Evolutionary conservation across 2,113 vertebrate genomes (phyloP), one percentile per base, ranked within the genome.

Genomic region (Malurus alboscapulatus): DNA sequence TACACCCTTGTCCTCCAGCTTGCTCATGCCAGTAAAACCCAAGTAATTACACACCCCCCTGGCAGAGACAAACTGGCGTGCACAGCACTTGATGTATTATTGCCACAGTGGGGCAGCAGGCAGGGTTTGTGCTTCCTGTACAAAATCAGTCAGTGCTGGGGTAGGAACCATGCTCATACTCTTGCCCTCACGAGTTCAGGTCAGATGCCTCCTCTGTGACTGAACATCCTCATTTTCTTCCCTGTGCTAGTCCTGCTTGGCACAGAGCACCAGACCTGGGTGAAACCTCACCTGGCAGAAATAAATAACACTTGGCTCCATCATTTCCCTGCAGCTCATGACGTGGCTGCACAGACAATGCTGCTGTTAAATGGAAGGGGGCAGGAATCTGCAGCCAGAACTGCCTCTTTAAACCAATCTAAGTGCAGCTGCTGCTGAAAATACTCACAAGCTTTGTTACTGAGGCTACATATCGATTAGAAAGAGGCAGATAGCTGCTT

Each of bases 201-300:
- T n/a, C 79, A 82, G 32, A 24, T 0, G 0, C 5, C 62, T 73
- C 26, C 36, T 12, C 61, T 29, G 1, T 0, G 0, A 13, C 63
- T 27, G 13, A 17, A 9, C 11, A 9, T 2, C 50, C 63, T 21
- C 9, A 25, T 51, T 61, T 27, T 63, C 62, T 30, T n/a, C 44
- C 66, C 20, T 26, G 57, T 8, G 53, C 66, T 38, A 10, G 17
- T 7, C 7, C 54, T 42, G 47, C 18, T 1, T 27, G 34, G 50
- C 32, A 65, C 19, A 61, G 45, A 1, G 25, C 77, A 12, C 24
- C 63, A 36, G 59, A 27, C 50, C 47, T 21, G 55, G 55, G 44
- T 66, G 44, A 74, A 83, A 50, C 42, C 51, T 50, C 27, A 2
- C 11, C 76, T 16, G 48, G 74, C 76, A 78, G 59, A 58, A 90